Conservation (phyloP, 2,888 invertebrate genomes). For the Coenonympha arcania region DNA sequence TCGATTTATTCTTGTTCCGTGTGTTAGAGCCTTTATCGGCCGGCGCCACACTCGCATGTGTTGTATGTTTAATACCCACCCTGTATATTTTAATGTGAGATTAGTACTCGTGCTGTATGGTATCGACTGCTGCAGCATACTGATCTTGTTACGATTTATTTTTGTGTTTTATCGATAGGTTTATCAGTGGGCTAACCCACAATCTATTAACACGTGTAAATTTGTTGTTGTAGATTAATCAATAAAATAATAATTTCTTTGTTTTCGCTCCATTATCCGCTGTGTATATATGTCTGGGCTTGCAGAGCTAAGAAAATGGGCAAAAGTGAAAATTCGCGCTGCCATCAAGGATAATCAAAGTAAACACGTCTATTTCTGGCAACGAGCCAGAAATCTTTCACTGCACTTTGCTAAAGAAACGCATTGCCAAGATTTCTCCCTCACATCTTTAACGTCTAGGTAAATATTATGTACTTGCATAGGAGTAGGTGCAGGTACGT, state of each 20-base stretch:
- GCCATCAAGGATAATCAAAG: background rate
- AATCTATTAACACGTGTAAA: background rate
- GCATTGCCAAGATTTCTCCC: constrained; percentile 4
- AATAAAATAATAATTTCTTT: too few species aligned
- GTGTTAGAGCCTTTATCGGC: constrained; percentile 30
- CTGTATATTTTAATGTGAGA: constrained; percentile 41
- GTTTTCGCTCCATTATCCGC: too few species aligned
- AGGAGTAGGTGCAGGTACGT: too few species aligned
- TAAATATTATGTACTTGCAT: too few species aligned
- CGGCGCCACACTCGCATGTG: constrained; percentile 61
- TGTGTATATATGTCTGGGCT: background rate
- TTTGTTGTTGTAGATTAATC: too few species aligned
- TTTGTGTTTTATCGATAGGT: background rate
- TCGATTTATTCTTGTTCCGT: constrained; percentile 11
- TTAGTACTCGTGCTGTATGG: constrained; percentile 17
- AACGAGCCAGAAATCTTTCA: background rate
- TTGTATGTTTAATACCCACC: constrained; percentile 44
- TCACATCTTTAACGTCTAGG: background rate
- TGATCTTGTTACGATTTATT: constrained; percentile 7
- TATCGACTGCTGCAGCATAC: constrained; percentile 5
- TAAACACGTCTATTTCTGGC: constrained; percentile 11
- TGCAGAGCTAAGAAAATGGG: background rate
- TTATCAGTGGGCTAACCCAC: background rate
- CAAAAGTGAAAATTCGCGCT: background rate
- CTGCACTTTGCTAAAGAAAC: constrained; percentile 2